Conservation (phyloP, 1,140 invertebrate genomes). For the Laupala kohalensis region DNA sequence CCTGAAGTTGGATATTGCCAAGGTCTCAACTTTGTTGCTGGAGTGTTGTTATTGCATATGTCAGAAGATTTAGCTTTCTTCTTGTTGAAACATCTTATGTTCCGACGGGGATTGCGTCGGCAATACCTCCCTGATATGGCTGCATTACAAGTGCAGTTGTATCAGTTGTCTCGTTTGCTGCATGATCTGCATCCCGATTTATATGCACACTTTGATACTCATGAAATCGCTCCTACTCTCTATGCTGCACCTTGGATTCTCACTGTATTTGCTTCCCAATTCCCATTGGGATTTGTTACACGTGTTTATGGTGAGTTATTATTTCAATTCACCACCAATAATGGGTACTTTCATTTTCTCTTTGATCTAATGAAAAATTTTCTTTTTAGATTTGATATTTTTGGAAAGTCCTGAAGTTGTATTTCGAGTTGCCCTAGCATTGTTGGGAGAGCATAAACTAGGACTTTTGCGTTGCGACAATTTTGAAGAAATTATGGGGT, state of each 20-base stretch:
- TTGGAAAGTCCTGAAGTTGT: conserved; percentile 78
- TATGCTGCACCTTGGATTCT: conserved; percentile 94
- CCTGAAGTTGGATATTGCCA: conserved; percentile 92
- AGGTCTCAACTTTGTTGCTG: conserved; percentile 89
- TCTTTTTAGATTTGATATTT: conserved; percentile 67
- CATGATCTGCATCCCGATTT: conserved; percentile 76
- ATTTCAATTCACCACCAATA: not conserved
- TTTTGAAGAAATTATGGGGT: conserved; percentile 89
- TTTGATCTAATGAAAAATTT: not conserved
- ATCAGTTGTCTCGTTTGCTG: conserved; percentile 83
- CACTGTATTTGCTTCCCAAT: conserved; percentile 91
- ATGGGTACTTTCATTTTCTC: not conserved
- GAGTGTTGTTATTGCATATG: conserved; percentile 80
- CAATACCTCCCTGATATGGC: conserved; percentile 90
- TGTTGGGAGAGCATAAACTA: conserved; percentile 74
- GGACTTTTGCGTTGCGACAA: conserved; percentile 68
- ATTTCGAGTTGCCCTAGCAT: conserved; percentile 73
- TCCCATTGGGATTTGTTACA: conserved; percentile 88
- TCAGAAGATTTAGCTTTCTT: conserved; percentile 80
- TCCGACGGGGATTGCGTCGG: conserved; percentile 66
- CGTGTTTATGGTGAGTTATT: conserved; percentile 68
- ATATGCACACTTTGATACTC: conserved; percentile 75
- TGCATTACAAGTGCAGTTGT: conserved; percentile 80
- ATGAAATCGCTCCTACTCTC: conserved; percentile 82
- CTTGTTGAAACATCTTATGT: conserved; percentile 81